Conservation (phyloP, 1,140 invertebrate genomes). For the Drosophila insularis region DNA sequence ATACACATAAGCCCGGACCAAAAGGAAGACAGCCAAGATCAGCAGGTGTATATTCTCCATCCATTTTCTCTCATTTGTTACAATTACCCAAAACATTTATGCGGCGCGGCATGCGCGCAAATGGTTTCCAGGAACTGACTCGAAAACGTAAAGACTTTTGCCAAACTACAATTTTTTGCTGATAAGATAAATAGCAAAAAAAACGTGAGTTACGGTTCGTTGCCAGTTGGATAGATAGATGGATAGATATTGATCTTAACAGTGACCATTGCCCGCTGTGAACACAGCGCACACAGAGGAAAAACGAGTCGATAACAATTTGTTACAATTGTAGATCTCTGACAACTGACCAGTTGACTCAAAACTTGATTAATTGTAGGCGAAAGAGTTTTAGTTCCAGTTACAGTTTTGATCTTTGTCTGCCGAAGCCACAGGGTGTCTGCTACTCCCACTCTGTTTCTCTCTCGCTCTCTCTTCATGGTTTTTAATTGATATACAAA, state of each 20-base stretch:
- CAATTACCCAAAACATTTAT: constrained; percentile 71
- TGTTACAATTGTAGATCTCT: constrained; percentile 58
- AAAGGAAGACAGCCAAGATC: background rate
- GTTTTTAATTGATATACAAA: constrained; percentile 55
- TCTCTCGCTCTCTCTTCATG: background rate
- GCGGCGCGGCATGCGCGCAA: constrained; percentile 32
- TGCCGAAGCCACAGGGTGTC: constrained; percentile 30
- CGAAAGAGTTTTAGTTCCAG: constrained; percentile 55
- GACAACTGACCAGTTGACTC: constrained; percentile 43
- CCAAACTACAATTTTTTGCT: constrained; percentile 29
- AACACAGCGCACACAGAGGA: constrained; percentile 10
- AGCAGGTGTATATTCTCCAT: constrained; percentile 31
- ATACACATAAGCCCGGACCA: background rate
- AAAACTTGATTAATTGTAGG: constrained; percentile 57
- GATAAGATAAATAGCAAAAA: constrained; percentile 75
- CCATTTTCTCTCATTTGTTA: constrained; percentile 53
- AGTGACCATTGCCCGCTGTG: constrained; percentile 38
- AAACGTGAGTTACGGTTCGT: constrained; percentile 18
- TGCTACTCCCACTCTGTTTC: no score
- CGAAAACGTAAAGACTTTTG: constrained; percentile 52
- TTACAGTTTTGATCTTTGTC: constrained; percentile 18
- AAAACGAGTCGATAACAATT: constrained; percentile 21
- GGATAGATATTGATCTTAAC: constrained; percentile 20
- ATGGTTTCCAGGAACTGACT: constrained; percentile 29
- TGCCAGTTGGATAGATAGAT: constrained; percentile 25